Evolutionary conservation across 2,888 invertebrate species (phyloP).

Genomic region (Panzeria rudis): DNA sequence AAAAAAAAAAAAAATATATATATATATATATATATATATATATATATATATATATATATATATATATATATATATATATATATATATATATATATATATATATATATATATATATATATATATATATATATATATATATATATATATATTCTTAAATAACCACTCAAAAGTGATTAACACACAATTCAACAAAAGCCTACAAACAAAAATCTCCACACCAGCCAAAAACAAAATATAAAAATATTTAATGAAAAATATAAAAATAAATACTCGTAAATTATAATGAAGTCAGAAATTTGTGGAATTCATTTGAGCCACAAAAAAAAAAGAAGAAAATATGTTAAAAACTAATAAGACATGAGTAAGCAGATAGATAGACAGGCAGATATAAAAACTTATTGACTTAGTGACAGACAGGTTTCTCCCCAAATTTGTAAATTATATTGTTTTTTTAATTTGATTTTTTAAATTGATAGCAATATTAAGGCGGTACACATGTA

Average conservation of each 20-base stretch:
- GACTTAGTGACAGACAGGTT: slow-evolving; percentile 49
- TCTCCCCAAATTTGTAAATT: slow-evolving; percentile 62
- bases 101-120: too few species aligned
- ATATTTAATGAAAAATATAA: background rate
- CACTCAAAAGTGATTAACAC: slow-evolving; percentile 31
- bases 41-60: too few species aligned
- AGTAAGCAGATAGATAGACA: background rate
- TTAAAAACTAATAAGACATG: slow-evolving; percentile 38
- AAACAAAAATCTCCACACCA: slow-evolving; percentile 17
- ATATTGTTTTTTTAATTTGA: slow-evolving; percentile 13
- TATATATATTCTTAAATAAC: background rate
- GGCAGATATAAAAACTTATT: slow-evolving; percentile 27
- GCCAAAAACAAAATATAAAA: background rate
- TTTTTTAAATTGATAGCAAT: background rate
- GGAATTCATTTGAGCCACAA: slow-evolving; percentile 36
- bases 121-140: too few species aligned
- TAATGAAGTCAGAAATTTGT: slow-evolving; percentile 24
- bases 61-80: too few species aligned
- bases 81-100: too few species aligned
- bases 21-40: too few species aligned
- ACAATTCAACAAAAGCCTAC: slow-evolving; percentile 38
- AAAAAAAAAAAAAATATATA: too few species aligned
- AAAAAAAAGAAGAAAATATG: slow-evolving; percentile 27
- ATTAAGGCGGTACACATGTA: background rate
- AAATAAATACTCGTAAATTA: background rate